Base-by-base conservation (phyloP, 2,888 invertebrate species). In the Laothoe populi region DNA sequence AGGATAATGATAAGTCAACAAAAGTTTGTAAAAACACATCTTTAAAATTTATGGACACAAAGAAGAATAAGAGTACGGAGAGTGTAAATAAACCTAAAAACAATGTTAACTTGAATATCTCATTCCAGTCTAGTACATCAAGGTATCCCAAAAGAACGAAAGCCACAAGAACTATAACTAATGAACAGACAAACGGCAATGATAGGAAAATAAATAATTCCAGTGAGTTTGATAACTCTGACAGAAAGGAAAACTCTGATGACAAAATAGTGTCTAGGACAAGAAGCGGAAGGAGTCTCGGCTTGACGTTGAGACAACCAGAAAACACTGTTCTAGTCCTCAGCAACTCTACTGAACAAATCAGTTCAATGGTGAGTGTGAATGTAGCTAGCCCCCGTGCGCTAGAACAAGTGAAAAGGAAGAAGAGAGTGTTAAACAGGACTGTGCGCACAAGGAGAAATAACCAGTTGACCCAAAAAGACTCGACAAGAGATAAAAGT, bases 141-240 rank as follows among this genome's bases (percentile, higher is more conserved):
- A 78, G 91, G 53, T 92, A 91, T 72, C 91, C 91, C 0, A 88
- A 80, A 65, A 77, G 92, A 46, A 70, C 77, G 46, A 83, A 79
- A 53, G 49, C 48, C 11, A 16, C 44, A 21, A 70, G 61, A 57
- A 2, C 10, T 31, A 0, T 19, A 65, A 66, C n/a, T 35, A 63
- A 62, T 24, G 68, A 59, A 64, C 62, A 61, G 31, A 64, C 65
- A 45, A 62, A 66, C 48, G 68, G 73, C 10, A 81, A 73, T 62
- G 78, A 67, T 63, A 70, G 68, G 53, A 80, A 70, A 48, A 67
- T 64, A 46, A 76, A 69, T 40, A 84, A 76, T 62, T 67, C 77
- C 59, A 72, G 70, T 65, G 78, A 79, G 1, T 77, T 77, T 26
- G 78, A 84, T 62, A 75, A 81, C 63, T 86, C 84, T 13, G 83